Base-by-base conservation (phyloP, 2,888 invertebrate genomes). In the Drosophila kanekoi region DNA sequence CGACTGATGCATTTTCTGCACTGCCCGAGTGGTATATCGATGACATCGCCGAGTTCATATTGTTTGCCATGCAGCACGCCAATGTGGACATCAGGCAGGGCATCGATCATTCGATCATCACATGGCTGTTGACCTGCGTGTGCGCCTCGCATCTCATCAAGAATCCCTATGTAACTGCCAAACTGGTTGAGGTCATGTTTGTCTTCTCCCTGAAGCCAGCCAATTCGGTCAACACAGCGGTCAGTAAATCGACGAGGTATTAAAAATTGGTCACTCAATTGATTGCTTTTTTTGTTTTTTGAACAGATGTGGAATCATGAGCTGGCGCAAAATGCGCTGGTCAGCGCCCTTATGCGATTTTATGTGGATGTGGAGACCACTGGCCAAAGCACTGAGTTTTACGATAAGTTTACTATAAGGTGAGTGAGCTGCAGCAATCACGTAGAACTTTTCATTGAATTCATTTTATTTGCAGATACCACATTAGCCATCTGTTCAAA, bases 321-420 rank as follows among this genome's bases (percentile, higher is more conserved):
- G 56, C 93, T 98, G 71, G 96, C 97, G 6, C 96, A 96, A 86
- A 95, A 95, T 3, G 94, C 95, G 65, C 93, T 99, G 66, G 97
- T 98, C 0, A 96, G 97, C 79, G 96, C 97, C 16, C 94, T 99
- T 40, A 98, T 99, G 98, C 97, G 97, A 93, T 99, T 99, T 93
- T 99, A 99, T 93, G 98, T 98, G 83, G 98, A 98, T 89, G 97
- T 99, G 60, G 99, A 99, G 93, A 97, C 97, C 11, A 99, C 99
- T 10, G 99, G 99, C 10, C 97, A 98, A 81, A 98, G 97, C 92
- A 98, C 98, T 37, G 99, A 99, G 93, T 99, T 99, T 93, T 99
- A 99, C 91, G 99, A 99, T 93, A 99, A 99, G 93, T 99, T 99
- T 93, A 98, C 98, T 11, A 99, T 99, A 87, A 95, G 99, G 92